A percentile compares a stretch with the other conserved stretches of the same genome.
phyloP scores from a whole-genome alignment of 1,140 invertebrate genomes.

The Drosophila sp. region DNA sequence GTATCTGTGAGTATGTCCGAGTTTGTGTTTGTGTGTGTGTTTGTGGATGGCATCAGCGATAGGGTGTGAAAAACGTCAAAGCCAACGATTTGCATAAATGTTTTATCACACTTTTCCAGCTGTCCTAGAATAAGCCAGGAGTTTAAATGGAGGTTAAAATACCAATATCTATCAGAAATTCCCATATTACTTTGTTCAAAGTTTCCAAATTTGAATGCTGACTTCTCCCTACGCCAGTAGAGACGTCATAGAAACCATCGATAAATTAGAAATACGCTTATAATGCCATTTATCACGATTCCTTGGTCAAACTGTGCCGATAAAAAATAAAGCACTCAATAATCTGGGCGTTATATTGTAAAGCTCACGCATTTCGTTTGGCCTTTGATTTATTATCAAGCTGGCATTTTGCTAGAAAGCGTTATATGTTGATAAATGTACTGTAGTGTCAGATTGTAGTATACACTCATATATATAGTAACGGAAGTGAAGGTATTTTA shows the following conservation, averaged over 20 bases:
- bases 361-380: constrained; percentile 8
- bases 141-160: not conserved
- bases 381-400: constrained; percentile 45
- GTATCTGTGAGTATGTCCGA: not conserved
- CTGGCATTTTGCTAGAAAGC: not conserved
- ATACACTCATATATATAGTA: too few relatives aligned
- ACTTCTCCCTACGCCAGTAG: not conserved
- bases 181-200: too few relatives aligned
- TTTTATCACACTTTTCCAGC: not conserved
- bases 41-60: not conserved
- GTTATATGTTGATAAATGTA: not conserved
- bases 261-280: constrained; percentile 1
- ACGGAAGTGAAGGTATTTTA: too few relatives aligned
- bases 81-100: constrained; percentile 18
- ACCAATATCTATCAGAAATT: too few relatives aligned
- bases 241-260: not conserved
- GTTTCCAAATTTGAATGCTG: not conserved
- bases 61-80: not conserved
- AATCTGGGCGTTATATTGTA: constrained; percentile 15
- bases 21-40: constrained; percentile 2
- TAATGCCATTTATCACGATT: constrained; percentile 27
- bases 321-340: constrained; percentile 28
- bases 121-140: not conserved
- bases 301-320: constrained; percentile 19
- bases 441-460: too few relatives aligned